A percentile compares a stretch with the other conserved stretches of the same genome.
Evolutionary conservation across 2,888 invertebrate species (phyloP).

Genomic region (Tenthredo amoena): DNA sequence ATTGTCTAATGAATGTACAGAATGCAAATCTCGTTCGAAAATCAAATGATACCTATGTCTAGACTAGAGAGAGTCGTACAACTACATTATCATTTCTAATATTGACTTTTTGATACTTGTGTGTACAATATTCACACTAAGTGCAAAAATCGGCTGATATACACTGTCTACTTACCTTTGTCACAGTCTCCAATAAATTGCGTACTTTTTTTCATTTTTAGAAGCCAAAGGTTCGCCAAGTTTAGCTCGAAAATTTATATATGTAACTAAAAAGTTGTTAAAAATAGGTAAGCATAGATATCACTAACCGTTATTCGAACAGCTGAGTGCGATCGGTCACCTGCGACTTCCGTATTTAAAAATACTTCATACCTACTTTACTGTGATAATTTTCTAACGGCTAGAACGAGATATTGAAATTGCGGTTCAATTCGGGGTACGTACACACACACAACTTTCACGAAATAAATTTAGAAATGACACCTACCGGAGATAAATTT

Average conservation of each 20-base stretch:
- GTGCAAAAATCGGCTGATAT: neutral
- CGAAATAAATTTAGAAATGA: neutral
- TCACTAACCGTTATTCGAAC: neutral
- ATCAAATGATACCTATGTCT: neutral
- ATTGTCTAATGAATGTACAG: neutral
- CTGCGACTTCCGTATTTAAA: conserved; percentile 19
- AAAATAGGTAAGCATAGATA: neutral
- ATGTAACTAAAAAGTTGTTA: neutral
- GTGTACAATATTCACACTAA: neutral
- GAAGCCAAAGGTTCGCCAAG: neutral
- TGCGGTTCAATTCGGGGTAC: neutral
- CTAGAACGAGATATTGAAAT: conserved; percentile 5
- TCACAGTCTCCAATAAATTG: neutral
- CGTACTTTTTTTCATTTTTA: neutral
- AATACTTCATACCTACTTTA: neutral
- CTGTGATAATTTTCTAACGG: neutral
- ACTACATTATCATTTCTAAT: neutral
- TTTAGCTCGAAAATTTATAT: neutral
- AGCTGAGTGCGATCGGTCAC: conserved; percentile 7
- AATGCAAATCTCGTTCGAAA: neutral
- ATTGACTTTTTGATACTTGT: neutral
- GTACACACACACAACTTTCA: neutral
- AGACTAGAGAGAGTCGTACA: neutral
- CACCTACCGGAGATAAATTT: neutral
- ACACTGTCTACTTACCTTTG: neutral